phyloP scores from a whole-genome alignment of 2,113 vertebrate species.

The Butastur rufipennis region DNA sequence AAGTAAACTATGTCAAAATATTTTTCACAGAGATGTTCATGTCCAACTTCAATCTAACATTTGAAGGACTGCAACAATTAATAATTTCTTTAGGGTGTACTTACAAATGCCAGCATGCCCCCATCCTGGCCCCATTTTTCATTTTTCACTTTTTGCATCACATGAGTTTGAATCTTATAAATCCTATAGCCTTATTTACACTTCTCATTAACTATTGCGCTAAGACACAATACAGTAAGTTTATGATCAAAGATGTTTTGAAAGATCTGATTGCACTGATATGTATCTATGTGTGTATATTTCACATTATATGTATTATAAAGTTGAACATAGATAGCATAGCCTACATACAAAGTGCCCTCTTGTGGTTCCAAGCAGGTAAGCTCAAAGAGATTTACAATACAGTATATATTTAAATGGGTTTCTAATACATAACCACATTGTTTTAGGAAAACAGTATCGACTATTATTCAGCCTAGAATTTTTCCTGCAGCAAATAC shows the following conservation, averaged over 20 bases:
- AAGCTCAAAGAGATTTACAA: background rate
- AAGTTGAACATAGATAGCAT: background rate
- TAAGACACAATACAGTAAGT: background rate
- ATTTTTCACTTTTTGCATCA: background rate
- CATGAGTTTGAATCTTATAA: background rate
- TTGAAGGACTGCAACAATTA: background rate
- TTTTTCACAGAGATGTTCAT: background rate
- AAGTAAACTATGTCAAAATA: background rate
- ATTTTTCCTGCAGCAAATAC: background rate
- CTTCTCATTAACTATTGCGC: background rate
- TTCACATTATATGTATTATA: rapidly evolving
- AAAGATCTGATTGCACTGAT: background rate
- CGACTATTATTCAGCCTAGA: background rate
- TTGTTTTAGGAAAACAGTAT: background rate
- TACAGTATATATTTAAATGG: background rate
- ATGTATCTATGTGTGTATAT: no score
- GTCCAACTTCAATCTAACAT: background rate
- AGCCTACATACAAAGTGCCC: constrained; percentile 55
- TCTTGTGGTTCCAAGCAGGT: constrained; percentile 62
- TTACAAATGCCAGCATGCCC: background rate
- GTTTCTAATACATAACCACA: background rate
- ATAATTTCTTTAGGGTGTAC: background rate
- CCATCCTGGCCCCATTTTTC: background rate
- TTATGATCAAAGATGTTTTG: background rate
- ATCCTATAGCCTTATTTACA: background rate